phyloP scores from a whole-genome alignment of 35 echinoderm and acorn worm species.

The Apostichopus parvimensis region DNA sequence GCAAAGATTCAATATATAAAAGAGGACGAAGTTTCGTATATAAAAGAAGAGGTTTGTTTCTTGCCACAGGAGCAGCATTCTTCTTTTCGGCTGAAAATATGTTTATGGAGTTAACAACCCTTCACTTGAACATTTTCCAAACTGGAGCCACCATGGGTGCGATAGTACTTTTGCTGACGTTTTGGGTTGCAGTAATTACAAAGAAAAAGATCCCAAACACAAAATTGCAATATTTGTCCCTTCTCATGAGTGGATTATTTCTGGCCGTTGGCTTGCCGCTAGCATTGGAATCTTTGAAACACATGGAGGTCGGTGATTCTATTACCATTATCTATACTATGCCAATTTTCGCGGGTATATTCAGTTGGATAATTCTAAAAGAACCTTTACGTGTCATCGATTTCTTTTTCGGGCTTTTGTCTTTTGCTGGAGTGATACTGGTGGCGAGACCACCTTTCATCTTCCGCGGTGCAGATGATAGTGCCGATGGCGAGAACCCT shows the following conservation, averaged over 20 bases:
- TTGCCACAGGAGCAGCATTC: slow-evolving; percentile 35
- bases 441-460: slow-evolving; percentile 49
- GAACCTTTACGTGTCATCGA: slow-evolving; percentile 47
- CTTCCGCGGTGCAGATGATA: neutral
- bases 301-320: slow-evolving; percentile 53
- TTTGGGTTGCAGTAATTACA: neutral
- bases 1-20: neutral
- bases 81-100: slow-evolving; percentile 48
- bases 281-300: slow-evolving; percentile 12
- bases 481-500: neutral
- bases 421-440: slow-evolving; percentile 48
- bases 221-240: slow-evolving; percentile 20
- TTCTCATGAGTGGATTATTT: slow-evolving; percentile 22
- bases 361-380: slow-evolving; percentile 46
- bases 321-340: slow-evolving; percentile 44
- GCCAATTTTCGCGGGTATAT: slow-evolving; percentile 52
- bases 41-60: slow-evolving; percentile 8
- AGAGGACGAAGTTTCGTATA: neutral
- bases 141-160: neutral
- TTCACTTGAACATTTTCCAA: slow-evolving; percentile 25
- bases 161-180: neutral
- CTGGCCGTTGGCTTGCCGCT: slow-evolving; percentile 30
- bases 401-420: slow-evolving; percentile 26
- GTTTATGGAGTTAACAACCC: slow-evolving; percentile 17
- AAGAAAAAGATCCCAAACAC: neutral